Conservation (phyloP, 2,888 invertebrate species). For the Mythimna impura region DNA sequence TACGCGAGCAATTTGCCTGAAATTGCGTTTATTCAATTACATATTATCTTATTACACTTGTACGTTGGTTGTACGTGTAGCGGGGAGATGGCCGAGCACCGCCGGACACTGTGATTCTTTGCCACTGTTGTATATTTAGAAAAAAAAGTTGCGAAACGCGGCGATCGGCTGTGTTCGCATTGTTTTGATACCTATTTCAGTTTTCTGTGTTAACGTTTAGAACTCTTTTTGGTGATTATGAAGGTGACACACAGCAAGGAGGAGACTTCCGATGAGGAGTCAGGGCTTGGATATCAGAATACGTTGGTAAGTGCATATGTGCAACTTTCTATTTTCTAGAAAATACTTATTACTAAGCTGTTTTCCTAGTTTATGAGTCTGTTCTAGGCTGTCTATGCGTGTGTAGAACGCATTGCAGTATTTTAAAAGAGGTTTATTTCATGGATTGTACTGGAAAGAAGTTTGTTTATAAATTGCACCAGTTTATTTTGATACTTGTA, state of each 20-base stretch:
- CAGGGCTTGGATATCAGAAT: slow-evolving; percentile 93
- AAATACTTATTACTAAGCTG: slow-evolving; percentile 58
- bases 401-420: slow-evolving; percentile 24
- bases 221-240: slow-evolving; percentile 76
- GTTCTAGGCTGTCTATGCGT: slow-evolving; percentile 33
- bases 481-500: slow-evolving; percentile 53
- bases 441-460: slow-evolving; percentile 35
- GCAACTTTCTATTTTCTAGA: slow-evolving; percentile 82
- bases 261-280: slow-evolving; percentile 90
- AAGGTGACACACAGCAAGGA: slow-evolving; percentile 81
- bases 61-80: slow-evolving; percentile 74
- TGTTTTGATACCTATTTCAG: slow-evolving; percentile 78
- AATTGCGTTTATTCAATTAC: slow-evolving; percentile 88
- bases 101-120: slow-evolving; percentile 76
- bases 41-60: slow-evolving; percentile 81
- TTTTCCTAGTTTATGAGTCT: slow-evolving; percentile 57
- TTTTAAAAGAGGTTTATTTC: slow-evolving; percentile 41
- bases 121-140: slow-evolving; percentile 71
- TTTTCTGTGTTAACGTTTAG: slow-evolving; percentile 73
- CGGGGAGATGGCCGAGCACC: slow-evolving; percentile 76
- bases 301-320: slow-evolving; percentile 91
- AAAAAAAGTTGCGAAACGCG: slow-evolving; percentile 66
- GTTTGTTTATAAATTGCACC: slow-evolving; percentile 49
- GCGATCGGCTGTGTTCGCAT: slow-evolving; percentile 66
- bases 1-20: slow-evolving; percentile 83